These are phyloP conservation scores for Zygothrica quintamaculata DNA, from an alignment of 2,888 invertebrate species.

Conservation along the genomic window DNA sequence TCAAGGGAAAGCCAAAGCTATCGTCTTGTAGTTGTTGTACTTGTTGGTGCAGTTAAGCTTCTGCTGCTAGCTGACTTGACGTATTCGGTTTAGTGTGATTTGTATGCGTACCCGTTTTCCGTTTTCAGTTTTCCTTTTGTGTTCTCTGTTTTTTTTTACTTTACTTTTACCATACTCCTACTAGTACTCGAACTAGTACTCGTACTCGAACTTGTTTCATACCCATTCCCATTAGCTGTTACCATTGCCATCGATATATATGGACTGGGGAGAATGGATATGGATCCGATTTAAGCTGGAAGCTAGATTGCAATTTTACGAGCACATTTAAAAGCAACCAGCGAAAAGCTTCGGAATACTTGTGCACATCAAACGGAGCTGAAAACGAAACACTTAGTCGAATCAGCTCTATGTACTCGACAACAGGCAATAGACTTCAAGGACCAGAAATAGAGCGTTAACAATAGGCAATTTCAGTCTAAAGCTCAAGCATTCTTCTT, in stretches of 20 bases:
- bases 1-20: conserved; percentile 69
- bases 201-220: no score
- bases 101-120: conserved; percentile 50
- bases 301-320: conserved; percentile 55
- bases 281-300: conserved; percentile 16
- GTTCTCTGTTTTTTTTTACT: no score
- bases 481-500: no score
- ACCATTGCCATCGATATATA: conserved; percentile 1
- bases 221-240: background rate
- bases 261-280: conserved; percentile 2
- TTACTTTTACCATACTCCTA: no score
- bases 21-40: conserved; percentile 25
- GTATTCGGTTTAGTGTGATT: conserved; percentile 76
- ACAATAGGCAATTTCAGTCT: background rate
- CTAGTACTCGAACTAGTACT: no score
- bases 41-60: conserved; percentile 44
- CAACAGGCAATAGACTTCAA: conserved; percentile 5
- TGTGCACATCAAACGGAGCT: conserved; percentile 70
- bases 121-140: background rate
- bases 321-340: conserved; percentile 47
- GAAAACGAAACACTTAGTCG: conserved; percentile 71
- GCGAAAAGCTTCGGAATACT: conserved; percentile 54
- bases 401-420: conserved; percentile 46
- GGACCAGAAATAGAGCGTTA: background rate
- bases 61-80: conserved; percentile 57